Base-by-base conservation (phyloP, 2,888 invertebrate genomes). In the Augochlorella aurata region DNA sequence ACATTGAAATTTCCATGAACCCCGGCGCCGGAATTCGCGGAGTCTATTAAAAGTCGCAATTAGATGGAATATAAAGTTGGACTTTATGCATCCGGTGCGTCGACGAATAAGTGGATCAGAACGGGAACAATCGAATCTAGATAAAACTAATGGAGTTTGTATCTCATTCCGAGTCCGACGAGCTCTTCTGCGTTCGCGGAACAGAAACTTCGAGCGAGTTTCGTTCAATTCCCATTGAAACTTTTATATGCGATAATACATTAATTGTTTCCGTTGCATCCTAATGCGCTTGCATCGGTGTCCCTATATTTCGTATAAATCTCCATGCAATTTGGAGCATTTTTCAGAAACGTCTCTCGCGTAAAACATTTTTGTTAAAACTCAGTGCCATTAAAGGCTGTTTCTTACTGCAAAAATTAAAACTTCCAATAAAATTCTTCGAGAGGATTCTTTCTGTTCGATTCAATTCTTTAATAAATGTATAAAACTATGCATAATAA, bases 1-100 rank as follows among this genome's bases (percentile, higher is more conserved):
- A 63, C 63, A 63, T 63, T 63, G 63, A 63, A 63, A 63, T 63
- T 18, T 63, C 29, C 63, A 38, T 38, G 63, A 63, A 63, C 9
- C 63, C 18, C 38, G 1, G 38, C 3, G 18, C 29, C 9, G 38
- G 18, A 4, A 63, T 63, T 63, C 63, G 2, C 9, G 63, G 63
- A 18, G 16, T 63, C 38, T 10, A 18, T 63, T 63, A 63, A 18
- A 18, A 9, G 38, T 1, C 14, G 29, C 38, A 63, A 63, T 63
- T 63, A 63, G 63, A 63, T 63, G 29, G 18, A 63, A 38, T 18
- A 38, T 38, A 38, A 38, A 38, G 63, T 29, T 16, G 18, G 18
- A 10, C 9, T 63, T 29, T 29, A 0, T 63, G 18, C 38, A 18
- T 38, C 2, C 63, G 38, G 0, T 2, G 29, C 38, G 16, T 38